phyloP scores from a whole-genome alignment of 37 sponge, comb jelly and placozoan genomes.

The Dysidea cf. avara region DNA sequence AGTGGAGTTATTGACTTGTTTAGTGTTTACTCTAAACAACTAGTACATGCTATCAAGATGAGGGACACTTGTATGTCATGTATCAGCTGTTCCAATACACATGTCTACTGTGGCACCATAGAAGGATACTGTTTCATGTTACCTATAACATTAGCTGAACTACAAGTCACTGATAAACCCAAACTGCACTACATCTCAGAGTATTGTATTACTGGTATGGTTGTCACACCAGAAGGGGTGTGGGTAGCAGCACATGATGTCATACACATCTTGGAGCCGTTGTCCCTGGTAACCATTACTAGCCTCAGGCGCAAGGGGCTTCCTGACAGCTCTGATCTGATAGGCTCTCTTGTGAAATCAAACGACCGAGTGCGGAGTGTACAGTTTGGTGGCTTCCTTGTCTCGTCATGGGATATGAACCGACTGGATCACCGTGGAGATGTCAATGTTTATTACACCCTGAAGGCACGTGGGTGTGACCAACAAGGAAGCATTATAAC shows the following conservation, averaged over 20 bases:
- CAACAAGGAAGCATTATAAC: neutral
- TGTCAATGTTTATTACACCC: slow-evolving; percentile 10
- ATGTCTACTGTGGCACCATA: slow-evolving; percentile 65
- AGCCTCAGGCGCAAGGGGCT: neutral
- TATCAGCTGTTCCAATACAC: slow-evolving; percentile 29
- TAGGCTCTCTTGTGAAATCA: neutral
- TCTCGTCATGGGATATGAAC: slow-evolving; percentile 67
- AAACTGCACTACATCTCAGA: slow-evolving; percentile 49
- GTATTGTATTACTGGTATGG: slow-evolving; percentile 53
- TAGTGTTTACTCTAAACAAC: slow-evolving; percentile 40
- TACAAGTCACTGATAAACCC: slow-evolving; percentile 35
- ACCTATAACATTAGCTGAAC: slow-evolving; percentile 13
- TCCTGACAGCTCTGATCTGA: slow-evolving; percentile 2
- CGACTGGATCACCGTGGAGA: slow-evolving; percentile 31
- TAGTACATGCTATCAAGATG: slow-evolving; percentile 64
- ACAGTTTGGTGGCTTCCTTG: slow-evolving; percentile 39
- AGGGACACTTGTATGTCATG: slow-evolving; percentile 70
- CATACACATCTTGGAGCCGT: slow-evolving; percentile 58
- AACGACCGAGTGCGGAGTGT: slow-evolving; percentile 68
- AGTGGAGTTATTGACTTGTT: slow-evolving; percentile 68
- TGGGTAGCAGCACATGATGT: slow-evolving; percentile 64
- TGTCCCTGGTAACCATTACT: slow-evolving; percentile 25
- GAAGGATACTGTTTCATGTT: slow-evolving; percentile 72
- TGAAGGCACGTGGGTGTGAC: neutral
- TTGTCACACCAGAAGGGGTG: slow-evolving; percentile 30